Percentiles rank a stretch among this genome's conserved stretches.
Conservation (phyloP, 2,113 vertebrate genomes). For the Monopterus albus region DNA sequence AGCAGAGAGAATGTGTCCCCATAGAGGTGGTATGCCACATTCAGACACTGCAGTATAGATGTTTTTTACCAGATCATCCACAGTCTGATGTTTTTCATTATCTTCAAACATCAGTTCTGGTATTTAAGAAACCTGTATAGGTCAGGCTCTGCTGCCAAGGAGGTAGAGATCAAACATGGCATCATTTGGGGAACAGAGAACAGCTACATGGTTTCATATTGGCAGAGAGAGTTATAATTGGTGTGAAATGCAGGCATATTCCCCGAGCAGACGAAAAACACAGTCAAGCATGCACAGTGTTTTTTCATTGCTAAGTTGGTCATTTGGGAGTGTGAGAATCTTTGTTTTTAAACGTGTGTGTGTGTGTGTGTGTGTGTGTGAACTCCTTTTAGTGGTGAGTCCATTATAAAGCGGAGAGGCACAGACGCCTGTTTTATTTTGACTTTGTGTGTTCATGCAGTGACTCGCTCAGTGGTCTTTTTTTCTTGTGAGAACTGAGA, state of each 20-base stretch:
- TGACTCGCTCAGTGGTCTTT: no score
- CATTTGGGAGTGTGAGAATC: slow-evolving; percentile 14
- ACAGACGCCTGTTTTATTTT: no score
- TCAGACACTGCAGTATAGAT: background rate
- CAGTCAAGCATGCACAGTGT: slow-evolving; percentile 8
- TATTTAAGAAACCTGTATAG: slow-evolving; percentile 25
- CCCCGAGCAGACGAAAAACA: slow-evolving; percentile 35
- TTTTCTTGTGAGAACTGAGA: no score
- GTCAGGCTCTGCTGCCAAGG: slow-evolving; percentile 8
- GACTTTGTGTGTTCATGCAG: no score
- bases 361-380: background rate
- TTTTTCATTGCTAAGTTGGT: slow-evolving; percentile 1
- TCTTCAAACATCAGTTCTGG: slow-evolving; percentile 22
- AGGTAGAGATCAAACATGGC: slow-evolving; percentile 20
- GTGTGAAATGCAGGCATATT: slow-evolving; percentile 58
- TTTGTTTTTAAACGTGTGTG: background rate
- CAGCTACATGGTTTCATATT: slow-evolving; percentile 9
- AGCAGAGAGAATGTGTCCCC: background rate
- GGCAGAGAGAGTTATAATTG: slow-evolving; percentile 60
- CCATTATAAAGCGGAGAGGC: background rate
- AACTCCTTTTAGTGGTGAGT: background rate
- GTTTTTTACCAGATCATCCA: background rate
- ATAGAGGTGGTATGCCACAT: background rate
- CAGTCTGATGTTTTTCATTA: slow-evolving; percentile 20
- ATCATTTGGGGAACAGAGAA: background rate